A percentile compares a stretch with the other conserved stretches of the same genome.
These are phyloP conservation scores for Caenorhabditis sulstoni DNA, from an alignment of 2,888 invertebrate species.

Conservation along the genomic window DNA sequence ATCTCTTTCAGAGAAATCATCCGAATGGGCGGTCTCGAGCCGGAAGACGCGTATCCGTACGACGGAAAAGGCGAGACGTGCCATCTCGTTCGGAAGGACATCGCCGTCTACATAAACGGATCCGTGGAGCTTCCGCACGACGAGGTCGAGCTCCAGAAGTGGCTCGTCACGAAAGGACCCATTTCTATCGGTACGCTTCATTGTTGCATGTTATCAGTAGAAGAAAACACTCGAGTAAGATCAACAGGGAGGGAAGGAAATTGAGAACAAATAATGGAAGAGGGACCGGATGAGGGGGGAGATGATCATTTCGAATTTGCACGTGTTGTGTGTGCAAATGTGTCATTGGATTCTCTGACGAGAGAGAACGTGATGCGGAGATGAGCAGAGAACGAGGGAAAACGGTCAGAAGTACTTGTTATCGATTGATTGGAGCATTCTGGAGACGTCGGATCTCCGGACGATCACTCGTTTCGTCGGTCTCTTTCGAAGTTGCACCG, in stretches of 20 bases:
- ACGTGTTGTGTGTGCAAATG: conserved; percentile 34
- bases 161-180: conserved; percentile 78
- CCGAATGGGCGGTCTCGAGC: conserved; percentile 90
- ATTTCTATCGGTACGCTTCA: conserved; percentile 77
- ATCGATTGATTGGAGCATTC: conserved; percentile 49
- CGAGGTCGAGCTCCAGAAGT: conserved; percentile 77
- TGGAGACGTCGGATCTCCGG: conserved; percentile 37
- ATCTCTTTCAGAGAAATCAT: conserved; percentile 77
- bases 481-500: conserved; percentile 21
- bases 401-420: conserved; percentile 8
- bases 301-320: conserved; percentile 11
- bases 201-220: background rate
- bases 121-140: conserved; percentile 77
- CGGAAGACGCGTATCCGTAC: conserved; percentile 93
- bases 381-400: background rate
- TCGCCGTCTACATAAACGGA: conserved; percentile 78
- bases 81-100: conserved; percentile 69
- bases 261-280: conserved; percentile 43
- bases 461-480: conserved; percentile 45
- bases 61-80: conserved; percentile 80
- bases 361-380: conserved; percentile 34
- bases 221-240: conserved; percentile 39
- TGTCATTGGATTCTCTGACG: conserved; percentile 48
- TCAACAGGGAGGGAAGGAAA: conserved; percentile 18
- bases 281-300: conserved; percentile 17